These are phyloP conservation scores for Atethmia centrago DNA, from an alignment of 2,888 invertebrate species.

Conservation along the genomic window DNA sequence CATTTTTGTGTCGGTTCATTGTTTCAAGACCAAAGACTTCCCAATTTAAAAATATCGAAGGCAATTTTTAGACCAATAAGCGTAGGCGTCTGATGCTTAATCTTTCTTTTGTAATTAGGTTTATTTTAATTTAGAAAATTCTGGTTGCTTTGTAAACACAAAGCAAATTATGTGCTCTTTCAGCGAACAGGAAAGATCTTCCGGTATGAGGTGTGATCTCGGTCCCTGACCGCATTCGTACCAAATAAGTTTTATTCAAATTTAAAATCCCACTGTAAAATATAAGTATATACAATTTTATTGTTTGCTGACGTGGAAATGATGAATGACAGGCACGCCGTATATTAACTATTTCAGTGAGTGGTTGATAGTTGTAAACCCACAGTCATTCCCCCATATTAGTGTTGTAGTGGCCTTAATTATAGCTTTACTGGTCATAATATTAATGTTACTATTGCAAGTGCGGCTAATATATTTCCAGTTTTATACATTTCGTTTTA, in stretches of 20 bases:
- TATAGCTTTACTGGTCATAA: conserved; percentile 32
- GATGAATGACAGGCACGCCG: conserved; percentile 20
- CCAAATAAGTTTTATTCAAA: conserved; percentile 3
- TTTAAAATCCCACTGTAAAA: background rate
- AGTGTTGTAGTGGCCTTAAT: conserved; percentile 40
- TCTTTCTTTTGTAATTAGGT: conserved; percentile 7
- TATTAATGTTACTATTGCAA: conserved; percentile 30
- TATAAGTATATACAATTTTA: conserved; percentile 7
- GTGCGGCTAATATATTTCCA: conserved; percentile 31
- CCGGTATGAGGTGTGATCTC: conserved; percentile 15
- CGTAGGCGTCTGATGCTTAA: conserved; percentile 3
- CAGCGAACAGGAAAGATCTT: conserved; percentile 26
- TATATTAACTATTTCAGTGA: conserved; percentile 17
- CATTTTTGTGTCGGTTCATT: background rate
- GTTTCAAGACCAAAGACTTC: background rate
- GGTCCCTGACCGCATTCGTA: background rate
- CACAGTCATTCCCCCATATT: conserved; percentile 25
- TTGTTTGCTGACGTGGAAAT: conserved; percentile 16
- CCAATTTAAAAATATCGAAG: background rate
- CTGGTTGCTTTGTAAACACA: conserved; percentile 5
- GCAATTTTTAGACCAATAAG: conserved; percentile 3
- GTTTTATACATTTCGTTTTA: conserved; percentile 48
- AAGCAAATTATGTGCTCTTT: conserved; percentile 37
- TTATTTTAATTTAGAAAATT: conserved; percentile 22
- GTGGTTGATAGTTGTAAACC: conserved; percentile 31